Evolutionary conservation across 1,140 invertebrate genomes (phyloP).

Genomic region (Acyrthosiphon pisum): DNA sequence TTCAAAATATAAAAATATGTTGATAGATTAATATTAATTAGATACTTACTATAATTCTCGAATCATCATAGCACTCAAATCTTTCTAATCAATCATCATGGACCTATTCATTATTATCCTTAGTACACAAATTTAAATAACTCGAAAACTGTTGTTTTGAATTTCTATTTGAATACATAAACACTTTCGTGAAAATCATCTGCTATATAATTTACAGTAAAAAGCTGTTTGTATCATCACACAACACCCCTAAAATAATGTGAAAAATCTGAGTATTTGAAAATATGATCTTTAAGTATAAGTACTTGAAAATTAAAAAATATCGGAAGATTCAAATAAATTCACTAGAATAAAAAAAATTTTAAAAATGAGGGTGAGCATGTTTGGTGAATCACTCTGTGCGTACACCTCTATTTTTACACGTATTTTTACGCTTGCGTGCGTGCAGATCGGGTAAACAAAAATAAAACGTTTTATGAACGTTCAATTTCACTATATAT

Average conservation of each 20-base stretch:
- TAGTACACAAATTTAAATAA: too few relatives aligned
- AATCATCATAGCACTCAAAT: too few relatives aligned
- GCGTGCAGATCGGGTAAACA: neutral
- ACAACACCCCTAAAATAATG: neutral
- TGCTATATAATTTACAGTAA: too few relatives aligned
- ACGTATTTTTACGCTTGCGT: neutral
- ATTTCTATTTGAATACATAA: neutral
- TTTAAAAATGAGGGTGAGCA: neutral
- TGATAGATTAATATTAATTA: too few relatives aligned
- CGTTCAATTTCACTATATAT: neutral
- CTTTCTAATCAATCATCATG: too few relatives aligned
- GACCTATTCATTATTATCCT: too few relatives aligned
- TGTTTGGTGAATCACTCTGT: neutral
- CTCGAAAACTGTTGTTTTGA: neutral
- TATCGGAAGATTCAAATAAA: too few relatives aligned
- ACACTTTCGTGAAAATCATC: neutral
- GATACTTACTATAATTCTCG: too few relatives aligned
- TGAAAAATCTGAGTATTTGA: neutral
- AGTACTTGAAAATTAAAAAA: too few relatives aligned
- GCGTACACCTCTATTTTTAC: neutral
- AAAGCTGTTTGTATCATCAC: neutral
- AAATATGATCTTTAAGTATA: neutral
- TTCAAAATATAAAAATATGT: too few relatives aligned
- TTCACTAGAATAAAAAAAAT: neutral
- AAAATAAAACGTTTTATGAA: neutral